phyloP scores from a whole-genome alignment of 1,140 invertebrate species.

The Asbolus verrucosus region DNA sequence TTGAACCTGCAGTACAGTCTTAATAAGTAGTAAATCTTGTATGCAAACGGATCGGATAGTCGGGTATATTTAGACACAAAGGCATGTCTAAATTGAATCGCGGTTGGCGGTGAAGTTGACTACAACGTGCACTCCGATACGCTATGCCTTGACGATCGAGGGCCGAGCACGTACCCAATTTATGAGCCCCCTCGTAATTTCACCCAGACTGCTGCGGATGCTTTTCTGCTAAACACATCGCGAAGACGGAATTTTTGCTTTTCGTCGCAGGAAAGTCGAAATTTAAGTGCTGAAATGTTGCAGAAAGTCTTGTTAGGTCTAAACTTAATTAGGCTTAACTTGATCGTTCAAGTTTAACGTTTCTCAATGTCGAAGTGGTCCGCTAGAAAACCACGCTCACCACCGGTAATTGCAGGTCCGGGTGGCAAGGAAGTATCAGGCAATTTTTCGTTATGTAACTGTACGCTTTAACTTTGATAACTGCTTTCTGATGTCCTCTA shows the following conservation, averaged over 20 bases:
- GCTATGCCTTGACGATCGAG: conserved; percentile 49
- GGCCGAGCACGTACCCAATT: conserved; percentile 49
- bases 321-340: no score
- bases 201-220: not conserved
- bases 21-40: conserved; percentile 42
- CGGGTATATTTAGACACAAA: conserved; percentile 52
- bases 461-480: no score
- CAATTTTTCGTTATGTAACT: no score
- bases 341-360: no score
- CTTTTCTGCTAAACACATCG: not conserved
- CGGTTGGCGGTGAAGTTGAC: conserved; percentile 40
- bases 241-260: not conserved
- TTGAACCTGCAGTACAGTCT: conserved; percentile 26
- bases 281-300: no score
- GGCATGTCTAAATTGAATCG: conserved; percentile 50
- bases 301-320: no score
- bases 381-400: no score
- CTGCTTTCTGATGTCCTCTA: no score
- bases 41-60: conserved; percentile 46
- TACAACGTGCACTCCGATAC: conserved; percentile 47
- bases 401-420: no score
- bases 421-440: no score
- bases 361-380: no score
- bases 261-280: not conserved
- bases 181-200: conserved; percentile 41